These are phyloP conservation scores for Drosophila mayri DNA, from an alignment of 1,140 invertebrate genomes.

Conservation along the genomic window DNA sequence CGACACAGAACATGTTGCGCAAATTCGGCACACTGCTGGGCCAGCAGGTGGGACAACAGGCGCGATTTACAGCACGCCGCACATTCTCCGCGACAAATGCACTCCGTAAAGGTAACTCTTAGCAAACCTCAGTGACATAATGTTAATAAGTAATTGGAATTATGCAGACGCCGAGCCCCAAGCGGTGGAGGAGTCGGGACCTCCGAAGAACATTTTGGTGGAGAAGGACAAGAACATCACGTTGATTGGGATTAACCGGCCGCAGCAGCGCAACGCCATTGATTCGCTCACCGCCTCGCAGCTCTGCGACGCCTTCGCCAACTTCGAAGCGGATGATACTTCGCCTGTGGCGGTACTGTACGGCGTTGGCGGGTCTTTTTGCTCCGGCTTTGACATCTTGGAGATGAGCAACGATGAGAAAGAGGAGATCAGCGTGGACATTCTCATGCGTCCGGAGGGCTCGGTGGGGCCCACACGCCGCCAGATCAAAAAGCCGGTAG, in stretches of 20 bases:
- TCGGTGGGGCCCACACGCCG: constrained; percentile 87
- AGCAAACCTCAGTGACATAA: constrained; percentile 53
- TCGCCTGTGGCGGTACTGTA: constrained; percentile 91
- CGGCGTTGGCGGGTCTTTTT: constrained; percentile 96
- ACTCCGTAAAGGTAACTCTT: constrained; percentile 55
- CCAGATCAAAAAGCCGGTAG: constrained; percentile 92
- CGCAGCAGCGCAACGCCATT: constrained; percentile 92
- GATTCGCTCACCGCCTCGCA: constrained; percentile 88
- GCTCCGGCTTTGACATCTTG: constrained; percentile 94
- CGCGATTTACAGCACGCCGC: constrained; percentile 36
- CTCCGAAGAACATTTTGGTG: constrained; percentile 54
- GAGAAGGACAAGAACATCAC: constrained; percentile 87
- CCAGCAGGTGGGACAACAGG: constrained; percentile 37
- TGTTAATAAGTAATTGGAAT: constrained; percentile 12
- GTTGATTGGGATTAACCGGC: constrained; percentile 94
- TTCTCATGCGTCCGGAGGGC: constrained; percentile 78
- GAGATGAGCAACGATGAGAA: constrained; percentile 86
- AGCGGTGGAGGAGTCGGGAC: constrained; percentile 6
- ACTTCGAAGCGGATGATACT: constrained; percentile 91
- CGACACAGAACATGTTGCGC: constrained; percentile 45
- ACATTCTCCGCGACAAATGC: constrained; percentile 36
- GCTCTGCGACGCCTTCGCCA: constrained; percentile 89
- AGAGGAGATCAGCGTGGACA: constrained; percentile 74
- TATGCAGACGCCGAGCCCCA: constrained; percentile 48
- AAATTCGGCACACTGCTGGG: constrained; percentile 44